Percentiles rank a stretch among this genome's conserved stretches.
Conservation (phyloP, 2,113 vertebrate genomes). For the Amblyopsis rosae region DNA sequence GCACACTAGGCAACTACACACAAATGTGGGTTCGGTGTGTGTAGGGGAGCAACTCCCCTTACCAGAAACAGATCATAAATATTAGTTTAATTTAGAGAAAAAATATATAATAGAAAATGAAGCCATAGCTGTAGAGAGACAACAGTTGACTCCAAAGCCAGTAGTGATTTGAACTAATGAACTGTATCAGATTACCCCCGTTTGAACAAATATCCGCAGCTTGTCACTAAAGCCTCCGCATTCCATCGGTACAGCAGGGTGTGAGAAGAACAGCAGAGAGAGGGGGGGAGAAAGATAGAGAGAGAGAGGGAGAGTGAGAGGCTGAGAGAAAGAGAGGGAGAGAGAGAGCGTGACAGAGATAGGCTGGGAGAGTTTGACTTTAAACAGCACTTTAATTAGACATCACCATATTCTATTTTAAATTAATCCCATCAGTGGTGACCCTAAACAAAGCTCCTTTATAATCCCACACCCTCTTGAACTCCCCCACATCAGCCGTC, state of each 20-base stretch:
- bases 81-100: background rate
- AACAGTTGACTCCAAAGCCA: background rate
- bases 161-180: background rate
- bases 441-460: too few relatives aligned
- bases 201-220: slow-evolving; percentile 20
- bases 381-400: too few relatives aligned
- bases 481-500: too few relatives aligned
- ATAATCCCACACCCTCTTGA: too few relatives aligned
- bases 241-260: slow-evolving; percentile 21
- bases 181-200: background rate
- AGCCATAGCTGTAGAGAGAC: background rate
- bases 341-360: slow-evolving; percentile 1
- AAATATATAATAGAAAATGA: background rate
- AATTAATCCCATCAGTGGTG: too few relatives aligned
- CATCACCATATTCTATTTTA: too few relatives aligned
- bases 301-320: background rate
- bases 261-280: slow-evolving; percentile 18
- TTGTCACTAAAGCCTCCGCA: background rate
- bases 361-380: background rate
- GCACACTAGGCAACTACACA: too few relatives aligned
- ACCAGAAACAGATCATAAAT: background rate
- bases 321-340: background rate
- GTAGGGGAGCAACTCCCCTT: background rate
- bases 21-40: too few relatives aligned
- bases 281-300: background rate